phyloP scores from a whole-genome alignment of 2,113 vertebrate species.

The Rhabdornis inornatus region DNA sequence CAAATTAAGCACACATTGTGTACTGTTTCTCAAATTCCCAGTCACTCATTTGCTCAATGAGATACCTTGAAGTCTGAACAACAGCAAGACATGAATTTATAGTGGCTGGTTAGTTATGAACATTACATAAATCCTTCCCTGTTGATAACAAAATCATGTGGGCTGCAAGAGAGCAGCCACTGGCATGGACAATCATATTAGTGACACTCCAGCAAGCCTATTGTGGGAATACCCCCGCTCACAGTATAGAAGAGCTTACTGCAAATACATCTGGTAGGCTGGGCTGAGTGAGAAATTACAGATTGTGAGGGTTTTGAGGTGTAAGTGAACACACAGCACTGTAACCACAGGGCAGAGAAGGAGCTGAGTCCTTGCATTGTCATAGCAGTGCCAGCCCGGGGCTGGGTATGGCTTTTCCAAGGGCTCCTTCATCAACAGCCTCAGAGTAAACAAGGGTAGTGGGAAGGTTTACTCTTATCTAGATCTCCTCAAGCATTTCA shows the following conservation, averaged over 20 bases:
- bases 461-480: slow-evolving; percentile 25
- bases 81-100: neutral
- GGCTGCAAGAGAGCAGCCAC: slow-evolving; percentile 55
- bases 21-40: neutral
- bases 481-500: slow-evolving; percentile 22
- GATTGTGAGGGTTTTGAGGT: slow-evolving; percentile 8
- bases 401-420: neutral
- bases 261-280: slow-evolving; percentile 2
- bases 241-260: slow-evolving; percentile 13
- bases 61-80: neutral
- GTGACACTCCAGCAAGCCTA: slow-evolving; percentile 27
- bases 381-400: neutral
- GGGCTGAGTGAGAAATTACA: neutral
- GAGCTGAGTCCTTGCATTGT: neutral
- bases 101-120: slow-evolving; percentile 16
- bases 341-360: neutral
- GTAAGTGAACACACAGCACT: neutral
- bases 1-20: neutral
- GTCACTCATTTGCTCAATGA: neutral
- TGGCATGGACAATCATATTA: slow-evolving; percentile 55
- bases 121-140: slow-evolving; percentile 25
- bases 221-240: slow-evolving; percentile 10
- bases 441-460: neutral
- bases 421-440: neutral
- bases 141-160: slow-evolving; percentile 22